phyloP scores from a whole-genome alignment of 2,113 vertebrate species.

The Chaetops frenatus region DNA sequence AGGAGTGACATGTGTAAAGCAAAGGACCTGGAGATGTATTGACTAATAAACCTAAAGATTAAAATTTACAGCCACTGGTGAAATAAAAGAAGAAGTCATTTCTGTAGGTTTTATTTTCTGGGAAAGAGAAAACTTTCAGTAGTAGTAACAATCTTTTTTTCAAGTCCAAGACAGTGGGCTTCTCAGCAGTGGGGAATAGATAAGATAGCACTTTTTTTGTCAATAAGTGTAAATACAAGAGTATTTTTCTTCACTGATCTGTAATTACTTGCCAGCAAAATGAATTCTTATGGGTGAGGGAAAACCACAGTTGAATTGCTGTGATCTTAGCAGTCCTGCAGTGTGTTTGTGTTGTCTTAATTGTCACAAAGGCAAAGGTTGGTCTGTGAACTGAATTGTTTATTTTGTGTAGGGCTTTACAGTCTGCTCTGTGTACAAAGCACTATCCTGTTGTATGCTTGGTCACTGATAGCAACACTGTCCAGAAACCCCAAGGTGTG shows the following conservation, averaged over 20 bases:
- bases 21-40: background rate
- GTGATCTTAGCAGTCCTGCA: background rate
- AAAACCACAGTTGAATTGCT: background rate
- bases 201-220: background rate
- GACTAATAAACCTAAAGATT: background rate
- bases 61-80: background rate
- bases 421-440: background rate
- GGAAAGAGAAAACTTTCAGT: background rate
- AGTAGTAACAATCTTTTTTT: background rate
- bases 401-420: background rate
- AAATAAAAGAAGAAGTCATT: background rate
- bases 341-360: background rate
- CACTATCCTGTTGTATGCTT: accelerated
- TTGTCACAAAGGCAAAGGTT: background rate
- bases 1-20: background rate
- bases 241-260: background rate
- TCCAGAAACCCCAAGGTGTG: background rate
- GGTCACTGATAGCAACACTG: background rate
- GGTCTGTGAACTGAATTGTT: background rate
- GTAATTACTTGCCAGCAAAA: background rate
- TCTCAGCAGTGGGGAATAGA: background rate
- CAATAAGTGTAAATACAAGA: background rate
- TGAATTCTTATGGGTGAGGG: background rate
- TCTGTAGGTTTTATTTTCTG: background rate
- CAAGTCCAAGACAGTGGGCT: background rate